phyloP scores from a whole-genome alignment of 2,797 vertebrate species.

The Heterohyrax brucei region DNA sequence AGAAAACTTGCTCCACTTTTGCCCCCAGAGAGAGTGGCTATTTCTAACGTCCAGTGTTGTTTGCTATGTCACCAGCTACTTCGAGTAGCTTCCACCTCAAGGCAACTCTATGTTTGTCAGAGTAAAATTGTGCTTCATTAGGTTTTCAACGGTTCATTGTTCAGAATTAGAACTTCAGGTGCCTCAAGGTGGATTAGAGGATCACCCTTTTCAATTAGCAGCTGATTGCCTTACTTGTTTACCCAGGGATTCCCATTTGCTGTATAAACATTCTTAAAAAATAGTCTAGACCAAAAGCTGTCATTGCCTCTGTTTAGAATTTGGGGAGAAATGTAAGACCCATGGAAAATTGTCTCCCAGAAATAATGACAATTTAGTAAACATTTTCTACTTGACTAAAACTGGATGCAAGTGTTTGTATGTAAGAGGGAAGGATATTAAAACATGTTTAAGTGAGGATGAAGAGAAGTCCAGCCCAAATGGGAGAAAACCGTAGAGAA shows the following conservation, averaged over 20 bases:
- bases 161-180: no score
- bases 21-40: not conserved
- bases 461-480: not conserved
- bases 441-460: not conserved
- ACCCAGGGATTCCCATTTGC: not conserved
- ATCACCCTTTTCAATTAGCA: not conserved
- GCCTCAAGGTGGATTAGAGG: no score
- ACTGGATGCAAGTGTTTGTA: not conserved
- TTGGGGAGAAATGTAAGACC: not conserved
- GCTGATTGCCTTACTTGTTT: not conserved
- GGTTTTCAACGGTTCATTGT: no score
- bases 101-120: not conserved
- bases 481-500: not conserved
- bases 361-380: not conserved
- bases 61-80: not conserved
- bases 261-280: not conserved
- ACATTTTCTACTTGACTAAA: conserved; percentile 31
- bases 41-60: not conserved
- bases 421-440: not conserved
- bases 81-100: not conserved
- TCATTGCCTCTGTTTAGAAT: no score
- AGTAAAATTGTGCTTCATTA: not conserved
- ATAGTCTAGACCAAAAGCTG: no score
- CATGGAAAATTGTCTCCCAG: not conserved
- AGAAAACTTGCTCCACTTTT: not conserved